Evolutionary conservation across 2,797 vertebrate species (phyloP).

Genomic region (Lindbergichthys nudifrons): DNA sequence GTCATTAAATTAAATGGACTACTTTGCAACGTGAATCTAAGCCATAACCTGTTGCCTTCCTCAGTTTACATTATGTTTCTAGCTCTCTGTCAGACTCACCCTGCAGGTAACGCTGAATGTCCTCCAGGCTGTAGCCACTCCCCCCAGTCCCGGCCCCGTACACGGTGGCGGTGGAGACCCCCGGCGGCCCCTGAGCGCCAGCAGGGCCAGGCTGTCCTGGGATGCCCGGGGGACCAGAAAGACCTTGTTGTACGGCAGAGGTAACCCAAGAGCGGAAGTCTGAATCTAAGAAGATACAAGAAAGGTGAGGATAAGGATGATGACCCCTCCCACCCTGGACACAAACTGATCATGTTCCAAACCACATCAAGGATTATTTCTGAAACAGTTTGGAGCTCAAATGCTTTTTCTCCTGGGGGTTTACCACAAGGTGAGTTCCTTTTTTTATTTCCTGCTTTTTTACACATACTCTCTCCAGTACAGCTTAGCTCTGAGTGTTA

Average conservation of each 20-base stretch:
- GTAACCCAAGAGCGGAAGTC: constrained; percentile 75
- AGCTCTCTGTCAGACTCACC: constrained; percentile 79
- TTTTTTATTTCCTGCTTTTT: too few species aligned
- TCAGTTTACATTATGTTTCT: neutral
- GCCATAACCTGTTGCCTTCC: neutral
- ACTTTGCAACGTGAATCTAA: neutral
- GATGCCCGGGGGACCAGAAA: constrained; percentile 55
- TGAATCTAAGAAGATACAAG: constrained; percentile 62
- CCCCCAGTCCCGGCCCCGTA: constrained; percentile 55
- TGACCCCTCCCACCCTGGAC: neutral
- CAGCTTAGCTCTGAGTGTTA: too few species aligned
- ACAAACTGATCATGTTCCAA: too few species aligned
- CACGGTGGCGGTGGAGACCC: constrained; percentile 73
- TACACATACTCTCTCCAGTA: too few species aligned
- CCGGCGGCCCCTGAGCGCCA: constrained; percentile 80
- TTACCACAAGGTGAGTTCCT: too few species aligned
- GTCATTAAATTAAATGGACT: too few species aligned
- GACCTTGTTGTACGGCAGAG: constrained; percentile 71
- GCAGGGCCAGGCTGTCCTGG: constrained; percentile 67
- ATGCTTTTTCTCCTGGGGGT: too few species aligned
- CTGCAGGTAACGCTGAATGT: constrained; percentile 89
- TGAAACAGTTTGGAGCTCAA: too few species aligned
- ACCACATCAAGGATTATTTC: too few species aligned
- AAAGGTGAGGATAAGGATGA: neutral
- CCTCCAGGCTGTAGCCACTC: constrained; percentile 85